Evolutionary conservation across 1,140 invertebrate species (phyloP), one percentile per base, ranked within the genome.

Genomic region (Anagrus nilaparvatae): DNA sequence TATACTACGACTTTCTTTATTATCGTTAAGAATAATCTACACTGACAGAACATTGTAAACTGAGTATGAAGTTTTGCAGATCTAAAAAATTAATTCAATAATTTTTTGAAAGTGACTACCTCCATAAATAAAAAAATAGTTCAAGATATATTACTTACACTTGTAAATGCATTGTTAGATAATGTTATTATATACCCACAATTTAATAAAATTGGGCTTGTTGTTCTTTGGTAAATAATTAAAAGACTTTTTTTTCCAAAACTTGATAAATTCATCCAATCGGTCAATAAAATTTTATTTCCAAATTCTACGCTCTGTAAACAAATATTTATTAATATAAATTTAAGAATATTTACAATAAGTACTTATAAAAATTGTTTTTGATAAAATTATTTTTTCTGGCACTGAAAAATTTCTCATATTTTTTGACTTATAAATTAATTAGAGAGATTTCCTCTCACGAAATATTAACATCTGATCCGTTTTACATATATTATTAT

Each of bases 41-140:
- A 31, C 28, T 2, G 1, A 21, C 0, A 58, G 31, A n/a, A 58
- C 32, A 23, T 58, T 58, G 27, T 46, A 57, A 12, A 49, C 34
- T 1, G 55, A 52, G 10, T 58, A 58, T 1, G 54, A 40, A 2
- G 42, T 23, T 38, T 58, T 58, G 9, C 51, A 36, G 16, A 58
- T 47, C 52, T 58, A 33, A 41, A 47, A 51, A 34, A n/a, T 12
- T 4, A 16, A 10, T 34, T 20, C 7, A 10, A 10, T 38, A 17
- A 25, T 23, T 30, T 14, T 1, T 9, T 17, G 16, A 7, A 21
- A 30, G 14, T 18, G 9, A 20, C 35, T 36, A 28, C 19, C 23
- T 31, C 10, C 8, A 36, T 13, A 14, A 10, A 32, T 24, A 10
- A 14, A 10, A 21, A 40, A 24, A 27, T 40, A 12, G 7, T 24